Base-by-base conservation (phyloP, 37 sponge, comb jelly and placozoan genomes). In the Ianthella basta region DNA sequence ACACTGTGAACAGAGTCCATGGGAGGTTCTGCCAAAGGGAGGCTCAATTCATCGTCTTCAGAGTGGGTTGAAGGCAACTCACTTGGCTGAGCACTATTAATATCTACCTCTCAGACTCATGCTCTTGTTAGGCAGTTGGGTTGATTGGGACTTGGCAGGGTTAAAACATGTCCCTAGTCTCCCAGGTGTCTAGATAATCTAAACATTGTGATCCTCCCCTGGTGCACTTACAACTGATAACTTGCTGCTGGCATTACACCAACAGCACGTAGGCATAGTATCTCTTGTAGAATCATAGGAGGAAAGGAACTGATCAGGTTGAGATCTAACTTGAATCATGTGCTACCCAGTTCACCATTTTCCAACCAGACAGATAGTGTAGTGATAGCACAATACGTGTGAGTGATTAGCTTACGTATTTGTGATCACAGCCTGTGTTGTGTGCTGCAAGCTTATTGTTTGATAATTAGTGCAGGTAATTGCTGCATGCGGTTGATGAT, bases 211-310 rank as follows among this genome's bases (percentile, higher is more conserved):
- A 70, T 16, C 37, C 72, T 70, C 72, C 72, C 29, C 15, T 70
- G 33, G 15, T 33, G 36, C 72, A 70, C 12, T 70, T 70, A 70
- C 72, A 70, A 70, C 32, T 70, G 32, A 12, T 19, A 70, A 70
- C 72, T 70, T 70, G 72, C 72, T 35, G 36, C 72, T 70, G 36
- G 72, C 72, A 35, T 70, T 70, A 29, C 72, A 70, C 72, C 37
- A 35, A 70, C 72, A 70, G 37, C 72, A 29, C 64, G 14, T 19
- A 70, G 72, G 72, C 72, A 70, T 35, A 70, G 72, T 70, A 33
- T 12, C 14, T 12, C 14, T 61, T 61, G 64, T 61, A 61, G 64
- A 61, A 27, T 61, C 2, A 4, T 13, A 10, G 64, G 29, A 61
- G 27, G 5, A 12, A 61, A 61, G 14, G 64, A 61, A 10, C 64